Percentiles rank a stretch among this genome's conserved stretches.
Evolutionary conservation across 1,140 invertebrate species (phyloP).

Genomic region (Sycophila sp.): DNA sequence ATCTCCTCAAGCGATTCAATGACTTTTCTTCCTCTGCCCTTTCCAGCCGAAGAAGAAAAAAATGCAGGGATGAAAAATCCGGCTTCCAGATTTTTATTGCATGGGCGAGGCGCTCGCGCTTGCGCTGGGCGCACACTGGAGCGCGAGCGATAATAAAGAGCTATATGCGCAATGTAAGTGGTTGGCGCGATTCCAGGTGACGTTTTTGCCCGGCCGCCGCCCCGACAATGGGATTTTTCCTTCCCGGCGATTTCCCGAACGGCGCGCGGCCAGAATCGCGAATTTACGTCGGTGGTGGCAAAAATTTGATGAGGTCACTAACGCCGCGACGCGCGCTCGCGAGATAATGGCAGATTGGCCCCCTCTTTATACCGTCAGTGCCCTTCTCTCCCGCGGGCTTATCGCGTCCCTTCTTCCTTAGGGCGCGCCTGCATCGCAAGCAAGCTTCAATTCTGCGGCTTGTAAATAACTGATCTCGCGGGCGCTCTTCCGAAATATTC

Average conservation of each 20-base stretch:
- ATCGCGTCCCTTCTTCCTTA: too few relatives aligned
- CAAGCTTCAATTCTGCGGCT: too few relatives aligned
- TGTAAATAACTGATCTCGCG: too few relatives aligned
- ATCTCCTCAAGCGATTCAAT: neutral
- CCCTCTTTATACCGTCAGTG: too few relatives aligned
- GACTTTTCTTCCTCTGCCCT: too few relatives aligned
- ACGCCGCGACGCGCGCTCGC: too few relatives aligned
- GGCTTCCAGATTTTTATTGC: conserved; percentile 17
- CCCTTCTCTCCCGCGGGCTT: too few relatives aligned
- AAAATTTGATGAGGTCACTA: too few relatives aligned
- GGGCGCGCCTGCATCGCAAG: too few relatives aligned
- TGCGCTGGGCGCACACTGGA: neutral
- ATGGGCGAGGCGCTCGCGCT: neutral
- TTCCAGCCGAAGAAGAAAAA: too few relatives aligned
- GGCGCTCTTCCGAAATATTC: too few relatives aligned
- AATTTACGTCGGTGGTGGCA: neutral
- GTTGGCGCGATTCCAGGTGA: conserved; percentile 17
- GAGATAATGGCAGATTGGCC: too few relatives aligned
- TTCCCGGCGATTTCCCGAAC: neutral
- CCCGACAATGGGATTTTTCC: neutral
- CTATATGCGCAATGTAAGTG: conserved; percentile 5
- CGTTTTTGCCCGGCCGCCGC: neutral
- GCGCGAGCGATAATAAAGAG: conserved; percentile 2
- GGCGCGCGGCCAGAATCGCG: neutral
- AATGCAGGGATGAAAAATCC: neutral